Conservation (phyloP, 64 coral and sea anemone genomes). For the Acropora tenuis region DNA sequence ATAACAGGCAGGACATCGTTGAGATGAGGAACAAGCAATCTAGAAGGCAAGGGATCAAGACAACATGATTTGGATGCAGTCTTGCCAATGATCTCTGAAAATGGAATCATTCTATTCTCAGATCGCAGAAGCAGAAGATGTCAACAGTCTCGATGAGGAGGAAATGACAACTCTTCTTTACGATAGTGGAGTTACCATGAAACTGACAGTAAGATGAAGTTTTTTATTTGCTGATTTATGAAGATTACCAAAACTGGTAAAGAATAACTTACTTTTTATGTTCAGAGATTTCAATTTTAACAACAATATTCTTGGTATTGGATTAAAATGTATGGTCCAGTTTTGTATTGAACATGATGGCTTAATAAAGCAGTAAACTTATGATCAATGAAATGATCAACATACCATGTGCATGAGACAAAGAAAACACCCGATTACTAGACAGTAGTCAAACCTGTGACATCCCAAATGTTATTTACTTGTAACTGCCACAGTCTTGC, state of each 20-base stretch:
- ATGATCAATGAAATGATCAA: neutral
- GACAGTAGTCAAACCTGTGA: neutral
- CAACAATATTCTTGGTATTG: neutral
- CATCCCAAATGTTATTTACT: neutral
- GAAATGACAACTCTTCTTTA: constrained; percentile 42
- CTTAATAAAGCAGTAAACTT: neutral
- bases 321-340: neutral
- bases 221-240: constrained; percentile 15
- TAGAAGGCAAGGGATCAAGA: constrained; percentile 30
- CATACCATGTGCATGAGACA: neutral
- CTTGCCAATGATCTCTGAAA: neutral
- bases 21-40: neutral
- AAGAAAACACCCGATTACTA: neutral
- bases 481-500: neutral
- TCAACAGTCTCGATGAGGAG: constrained; percentile 68
- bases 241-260: neutral
- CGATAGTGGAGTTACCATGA: neutral
- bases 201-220: constrained; percentile 7
- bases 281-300: neutral
- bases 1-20: constrained; percentile 2
- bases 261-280: neutral
- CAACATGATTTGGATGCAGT: constrained; percentile 33
- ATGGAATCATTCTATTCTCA: constrained; percentile 13
- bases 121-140: constrained; percentile 64
- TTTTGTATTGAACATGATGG: neutral